Evolutionary conservation across 2,113 vertebrate species (phyloP), one percentile per base, ranked within the genome.

Genomic region (Amblyornis subalaris): DNA sequence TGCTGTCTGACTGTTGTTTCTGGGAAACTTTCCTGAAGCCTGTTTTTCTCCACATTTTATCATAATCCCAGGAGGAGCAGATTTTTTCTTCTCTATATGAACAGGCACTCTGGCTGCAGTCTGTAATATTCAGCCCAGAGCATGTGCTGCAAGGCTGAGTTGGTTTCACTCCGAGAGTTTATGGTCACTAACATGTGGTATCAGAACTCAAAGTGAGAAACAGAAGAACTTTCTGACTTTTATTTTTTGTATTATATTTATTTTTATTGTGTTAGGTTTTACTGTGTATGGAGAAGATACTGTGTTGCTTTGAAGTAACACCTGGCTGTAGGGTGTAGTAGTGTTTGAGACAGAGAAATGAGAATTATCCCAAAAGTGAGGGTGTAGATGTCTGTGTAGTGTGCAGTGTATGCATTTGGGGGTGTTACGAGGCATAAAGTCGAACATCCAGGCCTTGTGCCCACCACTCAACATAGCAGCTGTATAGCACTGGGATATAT

Each of bases 21-120:
- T 96, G 94, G 94, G 94, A 96, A 96, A 67, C 78, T 61, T 94
- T 85, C 48, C 47, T 74, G 36, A 92, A 95, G 81, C 48, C 31
- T 75, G 35, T 70, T 84, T 85, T 81, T 42, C 53, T 88, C 69
- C 50, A 40, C 31, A 5, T 93, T 96, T 95, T 91, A 54, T 85
- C 61, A 74, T 72, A 90, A 83, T 62, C 80, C 81, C 40, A 6
- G 28, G 33, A 70, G 72, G 69, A 20, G 26, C 8, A 38, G 51
- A 72, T 67, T 87, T 93, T 94, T 91, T 40, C 22, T 72, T 78
- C 33, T 93, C 67, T 89, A 0, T 71, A 67, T 42, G 53, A 96
- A 35, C 31, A 79, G 54, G 48, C 71, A 36, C 17, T 92, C 50
- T 72, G 51, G 72, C 67, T 96, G 47, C 36, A 50, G 54, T 45